Base-by-base conservation (phyloP, 2,888 invertebrate species). In the Argyresthia goedartella region DNA sequence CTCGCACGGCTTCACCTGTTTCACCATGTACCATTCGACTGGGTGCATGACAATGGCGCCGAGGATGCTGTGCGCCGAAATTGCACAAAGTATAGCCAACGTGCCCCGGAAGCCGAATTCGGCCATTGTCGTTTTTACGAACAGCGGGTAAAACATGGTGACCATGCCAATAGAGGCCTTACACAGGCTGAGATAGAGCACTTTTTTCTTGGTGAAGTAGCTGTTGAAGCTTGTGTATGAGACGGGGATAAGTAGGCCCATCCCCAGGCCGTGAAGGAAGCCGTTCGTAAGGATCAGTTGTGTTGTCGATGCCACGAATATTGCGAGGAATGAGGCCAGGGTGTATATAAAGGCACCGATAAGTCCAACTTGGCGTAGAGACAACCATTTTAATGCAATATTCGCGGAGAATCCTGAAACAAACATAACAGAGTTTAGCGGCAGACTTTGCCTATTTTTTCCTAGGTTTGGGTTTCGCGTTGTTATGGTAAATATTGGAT, bases 21-120 rank as follows among this genome's bases (percentile, higher is more conserved):
- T 82, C 2, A 87, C 85, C 89, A 91, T 88, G 60, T 93, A 91
- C 92, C 92, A 91, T 61, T 91, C 88, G 0, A 92, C 91, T 2
- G 93, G 93, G 61, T 93, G 92, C 89, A 93, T 89, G 50, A 91
- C 81, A 42, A 90, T 62, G 74, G 92, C 91, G 8, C 92, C 93
- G 15, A 91, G 80, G 60, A 93, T 86, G 52, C 89, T 88, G 60
- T 94, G 89, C 4, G 91, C 81, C 57, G 92, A 91, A 57, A 93
- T 76, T 0, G 88, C 93, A 6, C 92, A 91, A 7, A 91, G 66
- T 50, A 93, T 85, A 0, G 90, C 88, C n/a, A 92, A 76, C 1
- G 92, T 91, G 4, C 93, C 93, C 61, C 92, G 84, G 64, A 92
- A 93, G 35, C 93, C 93, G 57, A 90, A 93, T 58, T 76, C 75